Base-by-base conservation (phyloP, 2,888 invertebrate species). In the Cataglyphis albicans region DNA sequence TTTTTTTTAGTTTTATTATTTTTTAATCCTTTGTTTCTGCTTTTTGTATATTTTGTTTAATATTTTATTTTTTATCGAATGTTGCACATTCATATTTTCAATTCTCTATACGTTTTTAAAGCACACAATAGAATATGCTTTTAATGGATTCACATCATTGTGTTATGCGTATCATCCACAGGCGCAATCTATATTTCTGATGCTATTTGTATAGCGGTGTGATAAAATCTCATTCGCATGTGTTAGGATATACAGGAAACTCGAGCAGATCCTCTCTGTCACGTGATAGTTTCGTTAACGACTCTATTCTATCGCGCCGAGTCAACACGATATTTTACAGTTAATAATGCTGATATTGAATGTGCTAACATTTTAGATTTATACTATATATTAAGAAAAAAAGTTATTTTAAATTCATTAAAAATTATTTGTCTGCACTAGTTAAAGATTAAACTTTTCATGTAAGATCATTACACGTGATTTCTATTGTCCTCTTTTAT, bases 181-280 rank as follows among this genome's bases (percentile, higher is more conserved):
- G 70, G 44, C 70, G 70, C 59, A 78, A 44, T 18, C 59, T 78
- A 78, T 59, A 78, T 78, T 59, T 59, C 32, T 35, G 78, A 35
- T 18, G 44, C 59, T 78, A 78, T 70, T 78, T 78, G 78, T 70
- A 70, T 61, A 44, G 57, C 68, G 18, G 59, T 12, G 32, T 70
- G 78, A 78, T 78, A 78, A 78, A 78, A 78, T 78, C 70, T 70
- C 44, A 32, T 41, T 78, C 44, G 78, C 70, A 70, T 78, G 70
- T 70, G 57, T 59, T 18, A 59, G 70, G 59, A 59, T 59, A 78
- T 70, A 59, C 12, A 78, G 78, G 70, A 78, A 78, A 78, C 44
- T 15, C 78, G 32, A 78, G 35, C 70, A 78, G 44, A 78, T 70
- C 18, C 44, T 18, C 18, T 48, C 32, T 44, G 44, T 59, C 59